Base-by-base conservation (phyloP, 2,888 invertebrate species). In the Cephus nigrinus region DNA sequence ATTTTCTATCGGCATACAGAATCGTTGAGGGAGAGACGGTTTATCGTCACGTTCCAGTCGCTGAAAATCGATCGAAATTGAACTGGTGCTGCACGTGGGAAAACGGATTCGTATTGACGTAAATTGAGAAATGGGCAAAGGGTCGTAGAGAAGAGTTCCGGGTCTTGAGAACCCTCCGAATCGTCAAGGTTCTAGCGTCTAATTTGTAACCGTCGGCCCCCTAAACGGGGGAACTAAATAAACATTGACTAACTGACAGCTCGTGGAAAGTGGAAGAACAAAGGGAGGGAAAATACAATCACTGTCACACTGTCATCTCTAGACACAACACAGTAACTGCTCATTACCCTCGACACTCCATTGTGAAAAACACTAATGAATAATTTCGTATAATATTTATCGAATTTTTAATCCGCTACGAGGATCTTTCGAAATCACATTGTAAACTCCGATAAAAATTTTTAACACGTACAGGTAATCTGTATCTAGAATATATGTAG, bases 241-340 rank as follows among this genome's bases (percentile, higher is more conserved):
- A 86, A 86, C 84, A 86, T 86, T 83, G 82, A 85, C 84, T 80
- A 82, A 81, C 84, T 82, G 86, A 83, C 85, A 83, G 83, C 78
- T 80, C 79, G 73, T 75, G 80, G 80, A 80, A 79, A 69, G 32
- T 34, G 30, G 71, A 69, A n/a, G 36, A 40, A 71, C 69, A 75
- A 75, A 74, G 79, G 74, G 69, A 81, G 79, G 79, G 79, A 78
- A 82, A 84, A 83, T 76, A 84, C 84, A 85, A 86, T 86, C 86
- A 85, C 81, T 75, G 82, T 73, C 76, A 77, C 81, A 33, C 71
- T 71, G 71, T 55, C 55, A 23, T 55, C 55, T 55, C 55, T 55
- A 23, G 9, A 23, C 9, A 9, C 2, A 9, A 55, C 2, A 2
- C 23, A 23, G 23, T 23, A 9, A 55, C 55, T 23, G 23, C 23